Conservation (phyloP, 2,113 vertebrate genomes). For the Perccottus glenii region DNA sequence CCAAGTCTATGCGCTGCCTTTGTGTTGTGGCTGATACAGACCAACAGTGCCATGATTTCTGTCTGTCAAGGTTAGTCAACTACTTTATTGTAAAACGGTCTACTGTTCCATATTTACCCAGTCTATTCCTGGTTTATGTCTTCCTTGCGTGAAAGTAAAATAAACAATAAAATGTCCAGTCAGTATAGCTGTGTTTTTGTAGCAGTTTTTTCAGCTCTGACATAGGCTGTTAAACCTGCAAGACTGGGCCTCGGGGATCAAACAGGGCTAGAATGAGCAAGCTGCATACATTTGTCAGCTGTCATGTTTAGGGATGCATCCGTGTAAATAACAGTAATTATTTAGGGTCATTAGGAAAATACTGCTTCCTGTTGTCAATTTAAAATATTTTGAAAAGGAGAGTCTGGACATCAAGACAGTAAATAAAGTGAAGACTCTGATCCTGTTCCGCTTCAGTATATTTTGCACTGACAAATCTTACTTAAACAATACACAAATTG, state of each 20-base stretch:
- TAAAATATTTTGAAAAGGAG: too few species aligned
- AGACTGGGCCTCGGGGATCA: background rate
- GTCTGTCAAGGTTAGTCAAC: constrained; percentile 59
- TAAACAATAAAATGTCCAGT: background rate
- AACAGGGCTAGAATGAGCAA: background rate
- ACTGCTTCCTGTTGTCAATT: too few species aligned
- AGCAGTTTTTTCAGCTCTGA: background rate
- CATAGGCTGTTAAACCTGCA: background rate
- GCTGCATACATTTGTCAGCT: too few species aligned
- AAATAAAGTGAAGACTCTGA: background rate
- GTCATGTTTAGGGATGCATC: too few species aligned
- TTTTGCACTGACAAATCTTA: too few species aligned
- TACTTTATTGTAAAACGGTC: background rate
- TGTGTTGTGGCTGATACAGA: constrained; percentile 55
- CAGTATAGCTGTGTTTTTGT: background rate
- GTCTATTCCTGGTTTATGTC: background rate
- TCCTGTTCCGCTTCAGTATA: too few species aligned
- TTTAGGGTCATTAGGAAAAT: too few species aligned
- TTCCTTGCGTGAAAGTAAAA: background rate
- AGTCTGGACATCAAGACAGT: background rate
- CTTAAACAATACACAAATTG: too few species aligned
- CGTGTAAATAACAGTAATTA: too few species aligned
- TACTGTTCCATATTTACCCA: background rate
- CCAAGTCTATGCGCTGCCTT: constrained; percentile 55
- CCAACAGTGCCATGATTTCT: constrained; percentile 64